Evolutionary conservation across 2,113 vertebrate species (phyloP).

Genomic region (Gadus macrocephalus): DNA sequence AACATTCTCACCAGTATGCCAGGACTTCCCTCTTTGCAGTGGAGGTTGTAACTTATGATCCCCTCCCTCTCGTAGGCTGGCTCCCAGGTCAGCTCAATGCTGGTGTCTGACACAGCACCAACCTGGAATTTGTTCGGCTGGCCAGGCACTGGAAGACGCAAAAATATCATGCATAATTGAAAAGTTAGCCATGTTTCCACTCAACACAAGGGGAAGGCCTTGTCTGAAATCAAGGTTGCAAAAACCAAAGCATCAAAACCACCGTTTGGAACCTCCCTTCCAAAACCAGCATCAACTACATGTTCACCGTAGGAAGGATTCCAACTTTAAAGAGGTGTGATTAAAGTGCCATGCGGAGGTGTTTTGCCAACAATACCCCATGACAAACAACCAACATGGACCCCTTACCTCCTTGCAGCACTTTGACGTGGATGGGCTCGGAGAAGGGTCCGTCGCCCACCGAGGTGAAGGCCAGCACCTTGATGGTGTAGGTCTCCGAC

Average conservation of each 20-base stretch:
- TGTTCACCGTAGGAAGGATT: too few relatives aligned
- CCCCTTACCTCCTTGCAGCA: constrained; percentile 88
- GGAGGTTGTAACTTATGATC: constrained; percentile 88
- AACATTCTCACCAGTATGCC: constrained; percentile 75
- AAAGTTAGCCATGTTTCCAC: not conserved
- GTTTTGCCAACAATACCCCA: not conserved
- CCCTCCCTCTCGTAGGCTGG: constrained; percentile 87
- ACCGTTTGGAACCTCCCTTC: too few relatives aligned
- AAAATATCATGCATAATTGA: not conserved
- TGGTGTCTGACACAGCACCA: constrained; percentile 88
- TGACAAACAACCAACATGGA: not conserved
- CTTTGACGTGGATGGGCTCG: constrained; percentile 94
- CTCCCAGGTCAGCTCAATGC: constrained; percentile 88
- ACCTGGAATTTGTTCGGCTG: constrained; percentile 94
- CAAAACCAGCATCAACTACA: too few relatives aligned
- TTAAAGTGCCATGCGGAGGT: too few relatives aligned
- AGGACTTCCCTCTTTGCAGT: constrained; percentile 79
- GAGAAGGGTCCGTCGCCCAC: constrained; percentile 96
- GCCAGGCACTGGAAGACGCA: constrained; percentile 80
- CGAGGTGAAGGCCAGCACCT: constrained; percentile 93
- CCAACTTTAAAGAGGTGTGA: too few relatives aligned
- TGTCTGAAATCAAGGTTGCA: too few relatives aligned
- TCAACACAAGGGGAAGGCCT: too few relatives aligned
- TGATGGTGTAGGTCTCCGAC: constrained; percentile 90
- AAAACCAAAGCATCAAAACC: too few relatives aligned